Evolutionary conservation across 2,797 vertebrate genomes (phyloP).

Genomic region (Cephalopachus bancanus): DNA sequence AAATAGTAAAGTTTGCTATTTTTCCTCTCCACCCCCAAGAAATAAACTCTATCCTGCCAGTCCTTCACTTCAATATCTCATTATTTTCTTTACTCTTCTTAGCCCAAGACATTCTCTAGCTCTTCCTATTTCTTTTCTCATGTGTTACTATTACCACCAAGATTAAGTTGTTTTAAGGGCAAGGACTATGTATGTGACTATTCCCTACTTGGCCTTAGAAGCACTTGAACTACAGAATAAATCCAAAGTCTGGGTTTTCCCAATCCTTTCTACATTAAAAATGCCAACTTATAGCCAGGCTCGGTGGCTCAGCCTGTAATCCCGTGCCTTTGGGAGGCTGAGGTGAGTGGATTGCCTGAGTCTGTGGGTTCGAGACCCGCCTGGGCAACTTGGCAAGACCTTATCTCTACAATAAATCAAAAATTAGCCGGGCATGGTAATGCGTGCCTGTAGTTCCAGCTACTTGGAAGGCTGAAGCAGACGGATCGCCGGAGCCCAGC

Average conservation of each 20-base stretch:
- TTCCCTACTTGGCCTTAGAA: background rate
- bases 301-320: too few relatives aligned
- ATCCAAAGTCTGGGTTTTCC: background rate
- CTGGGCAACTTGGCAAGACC: too few relatives aligned
- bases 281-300: background rate
- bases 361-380: too few relatives aligned
- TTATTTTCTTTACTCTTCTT: background rate
- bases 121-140: background rate
- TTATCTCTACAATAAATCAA: too few relatives aligned
- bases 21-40: background rate
- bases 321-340: too few relatives aligned
- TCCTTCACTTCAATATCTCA: background rate
- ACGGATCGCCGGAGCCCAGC: too few relatives aligned
- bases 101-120: background rate
- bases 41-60: background rate
- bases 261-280: background rate
- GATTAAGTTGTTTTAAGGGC: background rate
- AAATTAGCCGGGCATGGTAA: too few relatives aligned
- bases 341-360: too few relatives aligned
- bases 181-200: background rate
- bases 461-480: too few relatives aligned
- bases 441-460: too few relatives aligned
- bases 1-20: background rate
- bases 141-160: slow-evolving; percentile 5
- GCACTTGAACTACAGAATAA: background rate